phyloP scores from a whole-genome alignment of 2,888 invertebrate genomes.

The Salticus scenicus region DNA sequence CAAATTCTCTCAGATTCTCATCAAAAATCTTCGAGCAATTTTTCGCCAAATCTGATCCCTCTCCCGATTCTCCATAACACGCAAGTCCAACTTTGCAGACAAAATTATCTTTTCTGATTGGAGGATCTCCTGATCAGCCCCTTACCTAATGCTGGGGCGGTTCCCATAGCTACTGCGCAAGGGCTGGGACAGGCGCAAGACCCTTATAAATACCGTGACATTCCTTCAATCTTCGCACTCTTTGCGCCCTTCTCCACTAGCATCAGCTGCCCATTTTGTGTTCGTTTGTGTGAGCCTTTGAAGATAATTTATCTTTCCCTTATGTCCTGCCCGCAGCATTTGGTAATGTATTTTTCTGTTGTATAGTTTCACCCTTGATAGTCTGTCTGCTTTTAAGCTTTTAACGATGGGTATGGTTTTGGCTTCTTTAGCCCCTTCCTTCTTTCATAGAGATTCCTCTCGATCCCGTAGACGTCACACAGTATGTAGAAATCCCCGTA shows the following conservation, averaged over 20 bases:
- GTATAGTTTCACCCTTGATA: too few species aligned
- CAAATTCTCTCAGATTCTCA: too few species aligned
- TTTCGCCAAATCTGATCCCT: constrained; percentile 21
- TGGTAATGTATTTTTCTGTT: constrained; percentile 35
- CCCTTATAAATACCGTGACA: constrained; percentile 28
- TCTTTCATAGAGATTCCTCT: too few species aligned
- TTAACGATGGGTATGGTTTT: too few species aligned
- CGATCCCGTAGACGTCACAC: too few species aligned
- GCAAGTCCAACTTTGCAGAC: constrained; percentile 42
- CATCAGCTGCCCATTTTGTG: constrained; percentile 22
- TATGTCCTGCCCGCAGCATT: constrained; percentile 10
- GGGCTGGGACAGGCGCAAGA: constrained; percentile 23
- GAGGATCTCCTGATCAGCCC: constrained; percentile 47
- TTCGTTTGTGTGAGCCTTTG: constrained; percentile 7
- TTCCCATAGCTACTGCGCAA: constrained; percentile 41
- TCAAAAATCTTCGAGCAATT: not conserved
- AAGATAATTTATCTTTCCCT: not conserved
- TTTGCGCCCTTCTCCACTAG: constrained; percentile 33
- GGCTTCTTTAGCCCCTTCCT: too few species aligned
- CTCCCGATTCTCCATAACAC: not conserved
- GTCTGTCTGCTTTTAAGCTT: too few species aligned
- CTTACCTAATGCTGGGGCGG: constrained; percentile 56
- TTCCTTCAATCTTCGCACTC: constrained; percentile 34
- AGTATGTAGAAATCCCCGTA: too few species aligned
- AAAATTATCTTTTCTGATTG: constrained; percentile 62